phyloP scores from a whole-genome alignment of 2,797 vertebrate genomes.

The Muraenolepis orangiensis region DNA sequence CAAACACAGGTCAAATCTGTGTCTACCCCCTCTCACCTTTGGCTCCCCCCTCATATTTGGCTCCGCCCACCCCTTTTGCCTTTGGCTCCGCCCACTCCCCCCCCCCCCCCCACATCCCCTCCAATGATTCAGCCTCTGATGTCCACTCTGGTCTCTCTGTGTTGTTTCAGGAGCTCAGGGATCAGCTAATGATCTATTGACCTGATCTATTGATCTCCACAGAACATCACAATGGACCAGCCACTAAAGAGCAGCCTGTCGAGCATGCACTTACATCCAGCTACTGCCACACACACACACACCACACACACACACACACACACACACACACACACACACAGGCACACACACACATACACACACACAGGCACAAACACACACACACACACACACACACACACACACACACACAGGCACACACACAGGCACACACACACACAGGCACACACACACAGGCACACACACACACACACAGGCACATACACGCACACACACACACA shows the following conservation, averaged over 20 bases:
- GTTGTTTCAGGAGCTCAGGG: slow-evolving; percentile 71
- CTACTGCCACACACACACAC: slow-evolving; percentile 24
- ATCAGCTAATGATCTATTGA: slow-evolving; percentile 78
- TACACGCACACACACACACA: too few species aligned
- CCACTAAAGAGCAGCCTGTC: slow-evolving; percentile 54
- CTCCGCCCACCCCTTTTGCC: not conserved
- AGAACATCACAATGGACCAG: slow-evolving; percentile 64
- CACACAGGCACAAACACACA: too few species aligned
- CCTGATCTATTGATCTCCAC: slow-evolving; percentile 59
- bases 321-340: too few species aligned
- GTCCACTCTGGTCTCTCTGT: slow-evolving; percentile 71
- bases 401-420: too few species aligned
- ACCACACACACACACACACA: slow-evolving; percentile 15
- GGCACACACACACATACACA: too few species aligned
- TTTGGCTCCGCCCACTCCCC: slow-evolving; percentile 2
- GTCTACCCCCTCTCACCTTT: too few species aligned
- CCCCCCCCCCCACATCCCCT: slow-evolving; percentile 39
- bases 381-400: too few species aligned
- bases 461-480: too few species aligned
- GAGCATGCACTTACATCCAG: slow-evolving; percentile 42
- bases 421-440: too few species aligned
- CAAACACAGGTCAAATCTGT: too few species aligned
- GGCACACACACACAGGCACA: too few species aligned
- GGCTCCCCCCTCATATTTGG: not conserved
- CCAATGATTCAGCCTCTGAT: slow-evolving; percentile 70